phyloP scores from a whole-genome alignment of 2,888 invertebrate genomes.

The Dendrolimus houi region DNA sequence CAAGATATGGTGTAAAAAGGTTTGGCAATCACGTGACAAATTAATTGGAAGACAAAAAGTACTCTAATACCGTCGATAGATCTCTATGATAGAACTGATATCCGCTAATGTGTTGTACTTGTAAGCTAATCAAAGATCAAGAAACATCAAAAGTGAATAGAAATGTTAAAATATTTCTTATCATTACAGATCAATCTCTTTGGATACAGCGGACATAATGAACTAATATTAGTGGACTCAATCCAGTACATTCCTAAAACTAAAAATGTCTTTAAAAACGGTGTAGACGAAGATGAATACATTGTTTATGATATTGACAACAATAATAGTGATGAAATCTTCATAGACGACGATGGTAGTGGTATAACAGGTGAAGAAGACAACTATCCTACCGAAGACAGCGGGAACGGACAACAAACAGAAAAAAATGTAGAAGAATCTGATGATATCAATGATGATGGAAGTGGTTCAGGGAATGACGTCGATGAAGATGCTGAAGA shows the following conservation, averaged over 20 bases:
- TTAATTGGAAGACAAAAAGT: too few relatives aligned
- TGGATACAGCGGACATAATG: slow-evolving; percentile 18
- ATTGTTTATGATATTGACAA: slow-evolving; percentile 2
- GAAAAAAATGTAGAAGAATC: background rate
- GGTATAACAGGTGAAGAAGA: background rate
- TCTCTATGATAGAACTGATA: background rate
- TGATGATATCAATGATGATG: background rate
- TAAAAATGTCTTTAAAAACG: background rate
- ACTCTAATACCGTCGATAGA: background rate
- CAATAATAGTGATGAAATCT: background rate
- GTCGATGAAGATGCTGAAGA: background rate
- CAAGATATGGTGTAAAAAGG: too few relatives aligned
- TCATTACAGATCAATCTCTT: slow-evolving; percentile 26
- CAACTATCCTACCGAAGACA: background rate
- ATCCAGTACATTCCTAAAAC: slow-evolving; percentile 12
- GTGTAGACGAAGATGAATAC: background rate
- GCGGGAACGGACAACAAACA: background rate
- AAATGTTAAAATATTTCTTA: slow-evolving; percentile 2
- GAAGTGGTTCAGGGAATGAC: background rate
- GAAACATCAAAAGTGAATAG: background rate
- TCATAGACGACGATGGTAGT: background rate
- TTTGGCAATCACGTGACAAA: too few relatives aligned
- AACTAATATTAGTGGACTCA: slow-evolving; percentile 25
- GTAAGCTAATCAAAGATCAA: background rate
- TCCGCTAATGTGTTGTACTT: background rate